Evolutionary conservation across 2,797 vertebrate genomes (phyloP), one percentile per base, ranked within the genome.

Genomic region (Kryptopterus vitreolus): DNA sequence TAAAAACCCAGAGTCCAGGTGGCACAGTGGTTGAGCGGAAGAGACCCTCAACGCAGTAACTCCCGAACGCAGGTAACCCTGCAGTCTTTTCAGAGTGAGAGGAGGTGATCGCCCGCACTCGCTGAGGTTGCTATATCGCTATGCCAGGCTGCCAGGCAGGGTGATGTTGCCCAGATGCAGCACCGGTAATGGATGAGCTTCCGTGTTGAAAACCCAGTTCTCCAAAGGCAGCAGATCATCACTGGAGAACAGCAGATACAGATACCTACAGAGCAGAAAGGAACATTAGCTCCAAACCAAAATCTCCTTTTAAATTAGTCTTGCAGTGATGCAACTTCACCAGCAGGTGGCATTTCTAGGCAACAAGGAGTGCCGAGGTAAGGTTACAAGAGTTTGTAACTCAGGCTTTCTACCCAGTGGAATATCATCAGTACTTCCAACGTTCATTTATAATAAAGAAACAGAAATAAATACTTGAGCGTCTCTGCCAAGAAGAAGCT

Each of bases 401-500:
- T 12, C 5, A 53, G n/a, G 9, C n/a, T n/a, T 46, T 12, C 43
- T 6, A 43, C 26, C 26, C 55, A 3, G 2, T 74, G n/a, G 9
- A 58, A 57, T 18, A 18, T n/a, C 0, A 2, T 35, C n/a, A 57
- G 24, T 57, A 16, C 7, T 24, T 43, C 13, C 4, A 46, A 18
- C 16, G 3, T 43, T 46, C 43, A 43, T 3, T 9, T 58, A 53
- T n/a, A 38, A 46, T 55, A n/a, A 8, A 66, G 52, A 50, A 65
- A 53, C 18, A 38, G 33, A 61, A 55, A 75, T 24, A 61, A 96
- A 95, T 94, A 99, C 98, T 99, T 99, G 81, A 99, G 94, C 4
- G 98, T 99, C 91, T 99, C 98, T 15, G 98, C 97, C 82, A 99
- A 94, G 90, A 99, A 99, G 94, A 99, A 99, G 90, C 98, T 99